These are phyloP conservation scores for Rhinoderma darwinii DNA, from an alignment of 2,113 vertebrate species.

Conservation along the genomic window DNA sequence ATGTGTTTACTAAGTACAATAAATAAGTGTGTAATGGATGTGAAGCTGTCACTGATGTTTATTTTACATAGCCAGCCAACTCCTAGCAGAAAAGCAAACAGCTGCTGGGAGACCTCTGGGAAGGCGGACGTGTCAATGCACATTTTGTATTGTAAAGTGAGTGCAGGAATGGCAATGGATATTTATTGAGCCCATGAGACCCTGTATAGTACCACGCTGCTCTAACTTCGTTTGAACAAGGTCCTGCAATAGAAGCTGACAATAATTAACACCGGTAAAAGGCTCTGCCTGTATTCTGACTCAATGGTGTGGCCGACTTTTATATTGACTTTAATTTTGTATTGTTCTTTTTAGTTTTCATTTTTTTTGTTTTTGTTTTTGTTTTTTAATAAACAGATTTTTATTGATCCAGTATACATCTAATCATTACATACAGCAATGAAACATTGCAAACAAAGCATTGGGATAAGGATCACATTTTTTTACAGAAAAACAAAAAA, in stretches of 20 bases:
- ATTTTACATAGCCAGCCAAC: background rate
- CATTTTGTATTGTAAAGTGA: constrained; percentile 32
- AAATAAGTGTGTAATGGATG: background rate
- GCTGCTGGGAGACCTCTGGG: constrained; percentile 7
- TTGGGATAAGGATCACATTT: too few relatives aligned
- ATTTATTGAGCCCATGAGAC: constrained; percentile 11
- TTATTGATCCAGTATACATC: too few relatives aligned
- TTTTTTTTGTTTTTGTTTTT: background rate
- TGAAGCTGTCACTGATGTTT: constrained; percentile 19
- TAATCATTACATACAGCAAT: too few relatives aligned
- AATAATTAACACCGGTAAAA: background rate
- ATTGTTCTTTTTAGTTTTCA: background rate
- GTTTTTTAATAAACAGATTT: too few relatives aligned
- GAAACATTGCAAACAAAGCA: too few relatives aligned
- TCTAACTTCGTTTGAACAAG: constrained; percentile 2
- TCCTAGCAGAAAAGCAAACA: constrained; percentile 3
- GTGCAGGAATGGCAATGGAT: constrained; percentile 8
- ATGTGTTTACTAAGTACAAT: background rate
- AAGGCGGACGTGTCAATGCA: background rate
- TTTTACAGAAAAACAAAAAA: too few relatives aligned
- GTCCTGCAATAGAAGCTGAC: constrained; percentile 1
- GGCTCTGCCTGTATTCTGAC: background rate
- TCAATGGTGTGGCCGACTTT: background rate
- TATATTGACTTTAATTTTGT: background rate
- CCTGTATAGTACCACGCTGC: constrained; percentile 7